Conservation (phyloP, 2,888 invertebrate genomes). For the Dromius quadrimaculatus region DNA sequence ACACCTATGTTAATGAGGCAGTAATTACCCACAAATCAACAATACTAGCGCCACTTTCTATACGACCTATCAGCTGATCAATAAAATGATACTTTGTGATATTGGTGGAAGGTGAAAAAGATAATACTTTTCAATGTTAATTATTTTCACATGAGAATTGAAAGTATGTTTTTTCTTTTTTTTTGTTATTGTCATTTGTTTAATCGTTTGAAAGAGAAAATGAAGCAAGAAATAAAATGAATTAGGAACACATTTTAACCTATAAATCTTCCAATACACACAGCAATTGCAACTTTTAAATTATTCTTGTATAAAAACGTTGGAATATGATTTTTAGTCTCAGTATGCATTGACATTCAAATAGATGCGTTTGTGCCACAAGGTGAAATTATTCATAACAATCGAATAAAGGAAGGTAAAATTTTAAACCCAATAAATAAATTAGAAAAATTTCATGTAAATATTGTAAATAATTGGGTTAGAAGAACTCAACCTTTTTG, state of each 20-base stretch:
- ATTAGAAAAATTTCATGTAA: too few species aligned
- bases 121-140: conserved; percentile 7
- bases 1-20: conserved; percentile 42
- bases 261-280: not conserved
- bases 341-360: too few species aligned
- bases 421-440: too few species aligned
- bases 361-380: not conserved
- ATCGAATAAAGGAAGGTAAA: too few species aligned
- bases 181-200: conserved; percentile 20
- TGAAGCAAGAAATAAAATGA: conserved; percentile 7
- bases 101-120: not conserved
- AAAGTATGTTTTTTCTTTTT: not conserved
- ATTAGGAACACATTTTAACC: conserved; percentile 18
- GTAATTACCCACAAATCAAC: conserved; percentile 48
- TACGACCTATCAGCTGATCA: not conserved
- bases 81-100: not conserved
- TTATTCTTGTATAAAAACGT: too few species aligned
- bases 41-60: conserved; percentile 39
- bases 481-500: conserved; percentile 16
- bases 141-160: conserved; percentile 4
- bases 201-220: conserved; percentile 6
- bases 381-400: too few species aligned
- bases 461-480: too few species aligned
- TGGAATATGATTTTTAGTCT: too few species aligned
- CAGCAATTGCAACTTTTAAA: not conserved